phyloP scores from a whole-genome alignment of 2,888 invertebrate species.

The Caenorhabditis parvicauda region DNA sequence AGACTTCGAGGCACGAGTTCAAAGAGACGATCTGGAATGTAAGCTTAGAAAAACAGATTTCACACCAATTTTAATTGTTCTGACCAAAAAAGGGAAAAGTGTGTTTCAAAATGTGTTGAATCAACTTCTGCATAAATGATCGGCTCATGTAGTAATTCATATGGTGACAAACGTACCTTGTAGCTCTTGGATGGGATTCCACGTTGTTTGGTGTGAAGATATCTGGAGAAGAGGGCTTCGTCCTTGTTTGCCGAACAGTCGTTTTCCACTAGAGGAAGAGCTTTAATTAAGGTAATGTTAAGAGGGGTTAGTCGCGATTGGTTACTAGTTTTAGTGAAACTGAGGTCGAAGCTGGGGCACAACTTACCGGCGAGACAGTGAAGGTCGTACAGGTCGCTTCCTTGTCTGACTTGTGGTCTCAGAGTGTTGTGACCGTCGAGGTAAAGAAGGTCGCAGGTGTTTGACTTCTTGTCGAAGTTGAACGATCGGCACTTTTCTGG shows the following conservation, averaged over 20 bases:
- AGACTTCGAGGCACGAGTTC: conserved; percentile 57
- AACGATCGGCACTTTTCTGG: conserved; percentile 62
- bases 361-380: conserved; percentile 56
- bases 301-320: not conserved
- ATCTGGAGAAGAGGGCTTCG: conserved; percentile 57
- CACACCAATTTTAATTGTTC: not conserved
- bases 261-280: conserved; percentile 44
- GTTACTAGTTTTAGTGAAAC: not conserved
- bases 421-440: conserved; percentile 58
- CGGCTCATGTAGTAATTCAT: no score
- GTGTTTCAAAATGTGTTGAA: no score
- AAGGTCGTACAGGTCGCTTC: conserved; percentile 58
- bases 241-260: conserved; percentile 51
- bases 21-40: conserved; percentile 50
- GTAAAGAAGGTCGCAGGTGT: conserved; percentile 57
- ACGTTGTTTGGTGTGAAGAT: conserved; percentile 55
- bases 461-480: conserved; percentile 58
- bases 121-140: no score
- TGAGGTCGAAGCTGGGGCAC: not conserved
- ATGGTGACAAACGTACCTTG: conserved; percentile 29
- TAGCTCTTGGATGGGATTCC: conserved; percentile 53
- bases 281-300: conserved; percentile 25
- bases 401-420: conserved; percentile 52
- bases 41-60: not conserved
- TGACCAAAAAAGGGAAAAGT: no score